Conservation (phyloP, 1,140 invertebrate genomes). For the Solen grandis region DNA sequence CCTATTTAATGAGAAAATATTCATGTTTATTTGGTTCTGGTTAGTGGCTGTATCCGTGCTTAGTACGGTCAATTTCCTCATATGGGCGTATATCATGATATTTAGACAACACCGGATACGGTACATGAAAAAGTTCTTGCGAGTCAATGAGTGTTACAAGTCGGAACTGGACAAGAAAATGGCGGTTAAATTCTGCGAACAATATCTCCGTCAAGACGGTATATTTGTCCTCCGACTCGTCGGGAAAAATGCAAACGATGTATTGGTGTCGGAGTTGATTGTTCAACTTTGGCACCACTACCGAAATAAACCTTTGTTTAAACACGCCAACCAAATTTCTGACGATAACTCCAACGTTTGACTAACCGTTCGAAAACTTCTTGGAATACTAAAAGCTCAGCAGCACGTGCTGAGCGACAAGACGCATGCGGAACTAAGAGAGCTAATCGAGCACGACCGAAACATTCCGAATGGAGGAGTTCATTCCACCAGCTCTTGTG, state of each 20-base stretch:
- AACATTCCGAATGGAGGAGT: slow-evolving; percentile 71
- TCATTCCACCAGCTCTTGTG: slow-evolving; percentile 46
- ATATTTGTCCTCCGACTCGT: slow-evolving; percentile 82
- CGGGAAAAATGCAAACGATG: slow-evolving; percentile 83
- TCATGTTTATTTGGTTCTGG: slow-evolving; percentile 84
- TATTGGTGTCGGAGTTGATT: slow-evolving; percentile 82
- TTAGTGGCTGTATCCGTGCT: slow-evolving; percentile 83
- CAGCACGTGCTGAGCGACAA: slow-evolving; percentile 64
- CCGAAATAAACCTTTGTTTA: slow-evolving; percentile 76
- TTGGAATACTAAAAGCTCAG: slow-evolving; percentile 61
- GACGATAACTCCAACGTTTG: slow-evolving; percentile 79
- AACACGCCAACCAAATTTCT: slow-evolving; percentile 77
- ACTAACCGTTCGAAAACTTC: slow-evolving; percentile 74
- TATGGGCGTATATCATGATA: slow-evolving; percentile 81
- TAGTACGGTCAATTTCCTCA: slow-evolving; percentile 80
- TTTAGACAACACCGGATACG: slow-evolving; percentile 78
- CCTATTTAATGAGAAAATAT: slow-evolving; percentile 84
- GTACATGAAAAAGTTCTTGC: slow-evolving; percentile 81
- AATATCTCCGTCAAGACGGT: slow-evolving; percentile 82
- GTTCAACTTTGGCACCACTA: slow-evolving; percentile 82
- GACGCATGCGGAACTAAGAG: slow-evolving; percentile 60
- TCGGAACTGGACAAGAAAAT: slow-evolving; percentile 78
- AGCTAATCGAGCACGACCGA: slow-evolving; percentile 47
- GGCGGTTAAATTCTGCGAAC: slow-evolving; percentile 81
- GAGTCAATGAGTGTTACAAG: slow-evolving; percentile 79